Evolutionary conservation across 2,888 invertebrate genomes (phyloP).

Genomic region (Syrphus vitripennis): DNA sequence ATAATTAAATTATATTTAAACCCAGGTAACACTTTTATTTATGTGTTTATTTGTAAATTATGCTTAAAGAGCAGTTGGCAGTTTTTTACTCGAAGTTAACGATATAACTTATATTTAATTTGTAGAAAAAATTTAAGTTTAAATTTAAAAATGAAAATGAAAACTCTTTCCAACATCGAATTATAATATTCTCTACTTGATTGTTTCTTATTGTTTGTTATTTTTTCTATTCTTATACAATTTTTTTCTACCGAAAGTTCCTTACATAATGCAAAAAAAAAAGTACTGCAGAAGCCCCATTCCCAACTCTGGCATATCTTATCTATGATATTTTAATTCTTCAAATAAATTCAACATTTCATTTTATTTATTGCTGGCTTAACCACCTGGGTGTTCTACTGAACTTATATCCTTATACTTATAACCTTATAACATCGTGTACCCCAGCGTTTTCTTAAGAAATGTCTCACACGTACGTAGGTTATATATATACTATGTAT

Average conservation of each 20-base stretch:
- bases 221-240: too few relatives aligned
- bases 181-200: too few relatives aligned
- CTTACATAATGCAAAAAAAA: background rate
- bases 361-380: conserved; percentile 33
- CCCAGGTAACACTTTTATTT: too few relatives aligned
- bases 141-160: too few relatives aligned
- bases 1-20: too few relatives aligned
- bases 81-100: too few relatives aligned
- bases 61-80: too few relatives aligned
- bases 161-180: too few relatives aligned
- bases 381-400: conserved; percentile 17
- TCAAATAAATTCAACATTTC: conserved; percentile 16
- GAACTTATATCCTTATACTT: background rate
- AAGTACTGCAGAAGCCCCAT: background rate
- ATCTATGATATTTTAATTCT: conserved; percentile 18
- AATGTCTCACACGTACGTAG: conserved; percentile 5
- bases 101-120: too few relatives aligned
- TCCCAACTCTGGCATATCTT: background rate
- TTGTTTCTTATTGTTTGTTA: too few relatives aligned
- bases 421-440: background rate
- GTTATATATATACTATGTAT: background rate
- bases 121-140: too few relatives aligned
- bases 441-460: background rate
- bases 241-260: background rate
- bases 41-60: too few relatives aligned